A percentile compares a stretch with the other conserved stretches of the same genome.
Evolutionary conservation across 2,888 invertebrate genomes (phyloP).

Genomic region (Archips xylosteana): DNA sequence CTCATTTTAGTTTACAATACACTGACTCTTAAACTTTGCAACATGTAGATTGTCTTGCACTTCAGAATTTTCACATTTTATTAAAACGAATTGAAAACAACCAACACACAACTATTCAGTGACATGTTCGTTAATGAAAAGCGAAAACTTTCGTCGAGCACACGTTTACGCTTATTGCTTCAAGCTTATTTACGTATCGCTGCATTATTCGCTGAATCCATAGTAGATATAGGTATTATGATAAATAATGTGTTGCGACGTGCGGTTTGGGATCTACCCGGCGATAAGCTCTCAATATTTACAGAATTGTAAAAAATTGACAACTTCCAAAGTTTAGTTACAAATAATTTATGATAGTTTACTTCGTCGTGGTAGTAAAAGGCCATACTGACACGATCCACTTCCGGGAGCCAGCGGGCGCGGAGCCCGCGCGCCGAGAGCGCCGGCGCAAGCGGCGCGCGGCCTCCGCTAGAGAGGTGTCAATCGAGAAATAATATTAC

Average conservation of each 20-base stretch:
- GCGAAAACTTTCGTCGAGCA: constrained; percentile 76
- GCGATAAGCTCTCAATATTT: constrained; percentile 84
- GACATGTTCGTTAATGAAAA: constrained; percentile 76
- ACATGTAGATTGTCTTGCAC: constrained; percentile 78
- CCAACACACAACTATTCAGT: constrained; percentile 79
- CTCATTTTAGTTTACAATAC: constrained; percentile 79
- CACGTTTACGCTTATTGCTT: constrained; percentile 78
- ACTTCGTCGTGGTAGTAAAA: constrained; percentile 78
- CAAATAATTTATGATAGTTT: constrained; percentile 73
- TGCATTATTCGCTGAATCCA: constrained; percentile 67
- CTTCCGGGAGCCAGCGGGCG: constrained; percentile 47
- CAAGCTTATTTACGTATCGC: constrained; percentile 79
- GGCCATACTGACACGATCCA: constrained; percentile 70
- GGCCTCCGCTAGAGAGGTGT: constrained; percentile 71
- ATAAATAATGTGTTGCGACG: constrained; percentile 76
- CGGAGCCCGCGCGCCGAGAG: constrained; percentile 36
- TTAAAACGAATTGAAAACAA: constrained; percentile 76
- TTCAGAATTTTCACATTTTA: constrained; percentile 67
- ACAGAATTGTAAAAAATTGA: constrained; percentile 84
- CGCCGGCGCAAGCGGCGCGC: constrained; percentile 44
- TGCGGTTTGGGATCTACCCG: constrained; percentile 80
- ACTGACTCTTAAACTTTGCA: constrained; percentile 78
- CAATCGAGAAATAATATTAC: constrained; percentile 78
- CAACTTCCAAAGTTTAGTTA: constrained; percentile 82
- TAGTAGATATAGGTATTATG: constrained; percentile 66